Percentiles rank a stretch among this genome's conserved stretches.
phyloP scores from a whole-genome alignment of 1,140 invertebrate species.

The Battus philenor region DNA sequence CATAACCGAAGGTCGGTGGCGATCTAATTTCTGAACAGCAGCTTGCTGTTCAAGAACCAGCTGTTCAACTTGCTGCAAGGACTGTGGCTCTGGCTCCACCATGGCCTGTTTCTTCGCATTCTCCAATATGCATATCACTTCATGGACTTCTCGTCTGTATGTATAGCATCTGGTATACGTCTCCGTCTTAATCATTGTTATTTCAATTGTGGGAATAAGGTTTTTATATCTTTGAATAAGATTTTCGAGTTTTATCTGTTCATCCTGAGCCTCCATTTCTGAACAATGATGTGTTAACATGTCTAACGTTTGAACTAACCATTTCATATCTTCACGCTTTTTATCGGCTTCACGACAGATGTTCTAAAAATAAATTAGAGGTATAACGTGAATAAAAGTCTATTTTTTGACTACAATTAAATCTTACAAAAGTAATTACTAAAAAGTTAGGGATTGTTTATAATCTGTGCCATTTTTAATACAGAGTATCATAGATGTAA shows the following conservation, averaged over 20 bases:
- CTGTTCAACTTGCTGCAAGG: constrained; percentile 84
- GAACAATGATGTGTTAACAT: constrained; percentile 88
- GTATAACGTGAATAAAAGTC: no score
- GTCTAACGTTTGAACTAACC: constrained; percentile 93
- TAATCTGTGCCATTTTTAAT: no score
- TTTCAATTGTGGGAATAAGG: constrained; percentile 93
- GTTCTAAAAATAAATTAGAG: constrained; percentile 76
- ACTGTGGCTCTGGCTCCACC: constrained; percentile 80
- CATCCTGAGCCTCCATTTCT: constrained; percentile 85
- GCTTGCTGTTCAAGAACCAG: constrained; percentile 87
- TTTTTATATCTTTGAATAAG: constrained; percentile 92
- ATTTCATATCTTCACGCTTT: constrained; percentile 95
- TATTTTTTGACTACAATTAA: background rate
- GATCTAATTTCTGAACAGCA: constrained; percentile 88
- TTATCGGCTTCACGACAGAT: constrained; percentile 92
- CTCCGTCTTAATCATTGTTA: constrained; percentile 93
- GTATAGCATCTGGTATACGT: constrained; percentile 94
- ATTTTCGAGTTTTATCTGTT: constrained; percentile 88
- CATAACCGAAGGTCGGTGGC: constrained; percentile 90
- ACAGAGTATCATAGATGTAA: no score
- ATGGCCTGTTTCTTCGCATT: constrained; percentile 85
- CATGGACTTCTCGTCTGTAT: constrained; percentile 90
- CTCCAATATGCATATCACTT: constrained; percentile 86
- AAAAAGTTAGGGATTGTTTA: no score
- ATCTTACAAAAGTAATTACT: no score